phyloP scores from a whole-genome alignment of 2,888 invertebrate species.

The Philereme transversata region DNA sequence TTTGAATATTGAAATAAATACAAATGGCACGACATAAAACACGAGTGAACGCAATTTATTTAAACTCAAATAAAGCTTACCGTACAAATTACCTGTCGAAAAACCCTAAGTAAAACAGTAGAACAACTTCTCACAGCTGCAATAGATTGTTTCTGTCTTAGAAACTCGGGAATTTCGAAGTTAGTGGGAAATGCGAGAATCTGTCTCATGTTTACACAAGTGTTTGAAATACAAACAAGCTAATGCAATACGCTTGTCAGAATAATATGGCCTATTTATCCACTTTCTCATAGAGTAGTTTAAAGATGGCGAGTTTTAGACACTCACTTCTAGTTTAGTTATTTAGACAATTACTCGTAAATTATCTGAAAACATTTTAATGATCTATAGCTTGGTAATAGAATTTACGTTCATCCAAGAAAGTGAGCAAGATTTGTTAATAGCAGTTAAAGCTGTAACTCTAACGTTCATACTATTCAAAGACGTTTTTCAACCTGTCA shows the following conservation, averaged over 20 bases:
- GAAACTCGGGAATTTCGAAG: background rate
- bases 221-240: slow-evolving; percentile 4
- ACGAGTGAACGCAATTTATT: slow-evolving; percentile 26
- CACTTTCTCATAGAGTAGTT: too few relatives aligned
- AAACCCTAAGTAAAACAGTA: slow-evolving; percentile 14
- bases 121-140: slow-evolving; percentile 13
- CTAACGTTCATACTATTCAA: too few relatives aligned
- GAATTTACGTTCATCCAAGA: too few relatives aligned
- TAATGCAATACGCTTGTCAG: slow-evolving; percentile 5
- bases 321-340: too few relatives aligned
- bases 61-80: slow-evolving; percentile 32
- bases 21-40: background rate
- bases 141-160: slow-evolving; percentile 17
- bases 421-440: too few relatives aligned
- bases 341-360: too few relatives aligned
- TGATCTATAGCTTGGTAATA: too few relatives aligned
- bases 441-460: too few relatives aligned
- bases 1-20: too few relatives aligned
- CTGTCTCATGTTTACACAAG: slow-evolving; percentile 11
- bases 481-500: too few relatives aligned
- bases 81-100: slow-evolving; percentile 36
- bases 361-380: too few relatives aligned
- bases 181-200: background rate
- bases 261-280: background rate
- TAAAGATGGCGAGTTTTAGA: too few relatives aligned